These are phyloP conservation scores for Cotesia vestalis DNA, from an alignment of 1,140 invertebrate genomes.

Conservation along the genomic window DNA sequence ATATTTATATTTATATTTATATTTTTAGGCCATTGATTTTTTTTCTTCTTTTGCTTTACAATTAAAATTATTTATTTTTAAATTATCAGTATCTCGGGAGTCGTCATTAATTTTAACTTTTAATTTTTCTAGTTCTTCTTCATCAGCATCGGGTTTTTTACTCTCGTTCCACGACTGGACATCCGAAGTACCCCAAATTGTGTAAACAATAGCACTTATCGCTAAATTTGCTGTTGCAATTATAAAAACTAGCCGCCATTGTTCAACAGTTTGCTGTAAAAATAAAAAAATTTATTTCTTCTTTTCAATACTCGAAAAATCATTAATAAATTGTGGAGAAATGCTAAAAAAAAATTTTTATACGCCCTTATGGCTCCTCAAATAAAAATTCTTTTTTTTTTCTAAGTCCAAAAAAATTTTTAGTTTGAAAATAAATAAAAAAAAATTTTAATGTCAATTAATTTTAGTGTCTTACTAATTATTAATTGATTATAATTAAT, in stretches of 20 bases:
- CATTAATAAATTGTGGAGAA: too few relatives aligned
- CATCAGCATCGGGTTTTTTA: slow-evolving; percentile 10
- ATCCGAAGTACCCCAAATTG: slow-evolving; percentile 69
- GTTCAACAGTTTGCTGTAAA: slow-evolving; percentile 72
- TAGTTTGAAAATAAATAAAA: too few relatives aligned
- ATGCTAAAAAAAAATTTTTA: too few relatives aligned
- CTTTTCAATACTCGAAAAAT: too few relatives aligned
- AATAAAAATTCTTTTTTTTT: too few relatives aligned
- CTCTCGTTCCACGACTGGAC: slow-evolving; percentile 72
- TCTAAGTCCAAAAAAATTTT: too few relatives aligned
- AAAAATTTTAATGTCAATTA: too few relatives aligned
- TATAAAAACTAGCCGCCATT: slow-evolving; percentile 74
- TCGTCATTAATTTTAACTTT: slow-evolving; percentile 18
- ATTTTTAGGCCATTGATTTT: neutral
- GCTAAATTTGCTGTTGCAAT: slow-evolving; percentile 68
- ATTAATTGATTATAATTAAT: slow-evolving; percentile 65
- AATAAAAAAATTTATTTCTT: too few relatives aligned
- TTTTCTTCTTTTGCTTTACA: neutral
- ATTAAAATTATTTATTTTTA: neutral
- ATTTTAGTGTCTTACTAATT: neutral
- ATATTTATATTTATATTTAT: too few relatives aligned
- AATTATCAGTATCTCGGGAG: neutral
- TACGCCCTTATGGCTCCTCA: too few relatives aligned
- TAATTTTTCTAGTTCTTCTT: slow-evolving; percentile 33
- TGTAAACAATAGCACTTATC: slow-evolving; percentile 66